Evolutionary conservation across 2,797 vertebrate genomes (phyloP).

Genomic region (Chanos chanos): DNA sequence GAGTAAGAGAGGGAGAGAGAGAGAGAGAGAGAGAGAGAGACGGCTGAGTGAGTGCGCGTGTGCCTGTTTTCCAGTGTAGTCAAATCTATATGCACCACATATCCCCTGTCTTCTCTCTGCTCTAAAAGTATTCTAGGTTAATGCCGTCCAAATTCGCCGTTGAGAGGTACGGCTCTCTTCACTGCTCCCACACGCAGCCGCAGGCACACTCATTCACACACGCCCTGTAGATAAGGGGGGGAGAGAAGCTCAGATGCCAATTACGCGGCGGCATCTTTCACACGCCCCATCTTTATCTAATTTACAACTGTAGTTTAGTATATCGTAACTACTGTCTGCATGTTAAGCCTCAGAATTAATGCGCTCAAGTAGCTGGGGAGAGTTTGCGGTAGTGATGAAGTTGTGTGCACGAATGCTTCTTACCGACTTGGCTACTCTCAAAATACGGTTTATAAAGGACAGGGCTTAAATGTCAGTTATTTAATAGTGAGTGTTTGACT

Average conservation of each 20-base stretch:
- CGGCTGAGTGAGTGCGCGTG: conserved; percentile 37
- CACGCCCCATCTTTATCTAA: conserved; percentile 13
- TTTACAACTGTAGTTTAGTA: neutral
- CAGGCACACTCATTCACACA: conserved; percentile 15
- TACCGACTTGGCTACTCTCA: no score
- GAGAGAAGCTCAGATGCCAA: conserved; percentile 19
- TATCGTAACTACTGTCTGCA: neutral
- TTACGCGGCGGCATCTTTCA: conserved; percentile 24
- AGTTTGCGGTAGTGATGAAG: no score
- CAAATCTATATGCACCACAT: conserved; percentile 48
- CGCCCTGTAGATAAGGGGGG: conserved; percentile 16
- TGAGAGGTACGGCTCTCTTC: conserved; percentile 14
- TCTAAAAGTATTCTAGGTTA: conserved; percentile 18
- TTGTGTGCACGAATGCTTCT: no score
- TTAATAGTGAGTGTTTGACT: no score
- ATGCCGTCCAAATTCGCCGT: conserved; percentile 16
- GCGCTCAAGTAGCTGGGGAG: neutral
- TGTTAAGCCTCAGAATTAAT: neutral
- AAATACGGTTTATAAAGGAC: no score
- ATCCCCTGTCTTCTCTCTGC: conserved; percentile 16
- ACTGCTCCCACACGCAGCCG: conserved; percentile 29
- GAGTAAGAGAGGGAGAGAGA: conserved; percentile 29
- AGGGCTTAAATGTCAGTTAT: no score
- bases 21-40: conserved; percentile 29
- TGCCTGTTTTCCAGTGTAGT: conserved; percentile 52